A percentile compares a stretch with the other conserved stretches of the same genome.
phyloP scores from a whole-genome alignment of 1,140 invertebrate species.

The Brachionus rubens region DNA sequence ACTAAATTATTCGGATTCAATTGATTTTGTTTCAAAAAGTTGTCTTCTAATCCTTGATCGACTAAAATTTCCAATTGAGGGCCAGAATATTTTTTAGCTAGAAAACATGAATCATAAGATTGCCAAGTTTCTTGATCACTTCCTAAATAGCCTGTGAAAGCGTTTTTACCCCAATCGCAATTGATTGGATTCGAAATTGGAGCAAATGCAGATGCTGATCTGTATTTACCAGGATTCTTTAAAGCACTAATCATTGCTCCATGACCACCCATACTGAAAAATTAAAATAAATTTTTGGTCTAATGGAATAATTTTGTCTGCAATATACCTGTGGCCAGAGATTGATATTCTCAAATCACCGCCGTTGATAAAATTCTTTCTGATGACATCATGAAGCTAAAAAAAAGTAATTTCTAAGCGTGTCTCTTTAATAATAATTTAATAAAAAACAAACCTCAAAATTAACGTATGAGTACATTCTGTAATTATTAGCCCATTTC shows the following conservation, averaged over 20 bases:
- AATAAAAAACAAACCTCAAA: slow-evolving; percentile 65
- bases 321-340: slow-evolving; percentile 70
- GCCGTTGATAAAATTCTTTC: slow-evolving; percentile 67
- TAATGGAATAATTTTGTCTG: not conserved
- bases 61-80: slow-evolving; percentile 58
- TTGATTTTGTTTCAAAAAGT: slow-evolving; percentile 74
- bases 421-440: not conserved
- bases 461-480: slow-evolving; percentile 94
- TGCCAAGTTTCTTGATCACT: slow-evolving; percentile 47
- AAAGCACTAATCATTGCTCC: slow-evolving; percentile 86
- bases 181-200: slow-evolving; percentile 85
- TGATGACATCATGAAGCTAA: slow-evolving; percentile 72
- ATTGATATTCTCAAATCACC: slow-evolving; percentile 66
- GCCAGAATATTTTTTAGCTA: slow-evolving; percentile 76
- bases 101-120: slow-evolving; percentile 76
- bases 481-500: slow-evolving; percentile 88
- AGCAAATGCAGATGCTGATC: slow-evolving; percentile 89
- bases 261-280: slow-evolving; percentile 93
- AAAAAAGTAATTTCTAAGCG: slow-evolving; percentile 45
- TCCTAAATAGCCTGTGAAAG: slow-evolving; percentile 82
- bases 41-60: slow-evolving; percentile 75
- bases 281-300: slow-evolving; percentile 49
- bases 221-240: slow-evolving; percentile 84
- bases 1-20: slow-evolving; percentile 81
- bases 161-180: slow-evolving; percentile 74